A percentile compares a stretch with the other conserved stretches of the same genome.
Evolutionary conservation across 2,888 invertebrate genomes (phyloP).

Genomic region (Julus scandinavius): DNA sequence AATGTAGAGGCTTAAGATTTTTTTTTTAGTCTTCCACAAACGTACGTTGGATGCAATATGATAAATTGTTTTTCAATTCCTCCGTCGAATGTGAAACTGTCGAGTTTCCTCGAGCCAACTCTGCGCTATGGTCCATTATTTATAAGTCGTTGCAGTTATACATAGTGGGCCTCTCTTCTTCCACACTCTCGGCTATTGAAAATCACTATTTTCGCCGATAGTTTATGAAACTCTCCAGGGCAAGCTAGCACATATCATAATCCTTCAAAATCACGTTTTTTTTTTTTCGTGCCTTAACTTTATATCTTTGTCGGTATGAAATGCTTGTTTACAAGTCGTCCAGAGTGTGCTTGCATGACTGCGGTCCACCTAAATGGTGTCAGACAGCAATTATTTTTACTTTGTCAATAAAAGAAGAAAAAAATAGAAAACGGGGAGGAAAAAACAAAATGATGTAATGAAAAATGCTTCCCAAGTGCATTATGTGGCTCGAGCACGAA

Average conservation of each 20-base stretch:
- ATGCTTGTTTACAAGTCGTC: slow-evolving; percentile 4
- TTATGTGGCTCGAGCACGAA: slow-evolving; percentile 31
- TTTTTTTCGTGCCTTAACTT: not conserved
- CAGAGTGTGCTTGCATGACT: not conserved
- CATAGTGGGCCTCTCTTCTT: not conserved
- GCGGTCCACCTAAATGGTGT: slow-evolving; percentile 47
- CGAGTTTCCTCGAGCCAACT: not conserved
- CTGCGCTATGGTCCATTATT: not conserved
- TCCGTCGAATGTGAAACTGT: slow-evolving; percentile 23
- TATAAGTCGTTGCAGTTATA: not conserved
- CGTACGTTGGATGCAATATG: not conserved
- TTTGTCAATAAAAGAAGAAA: not conserved
- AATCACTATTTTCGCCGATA: slow-evolving; percentile 33
- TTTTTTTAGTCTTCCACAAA: not conserved
- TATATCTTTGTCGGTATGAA: not conserved
- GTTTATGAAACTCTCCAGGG: slow-evolving; percentile 40
- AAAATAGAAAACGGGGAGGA: not conserved
- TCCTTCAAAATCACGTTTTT: slow-evolving; percentile 27
- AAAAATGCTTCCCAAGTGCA: slow-evolving; percentile 52
- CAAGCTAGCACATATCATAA: slow-evolving; percentile 40
- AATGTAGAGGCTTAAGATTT: not conserved
- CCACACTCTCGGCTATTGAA: not conserved
- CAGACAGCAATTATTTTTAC: slow-evolving; percentile 49
- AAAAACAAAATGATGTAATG: slow-evolving; percentile 49
- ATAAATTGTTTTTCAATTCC: slow-evolving; percentile 43